phyloP scores from a whole-genome alignment of 2,797 vertebrate genomes.

The Pelobates cultripes region DNA sequence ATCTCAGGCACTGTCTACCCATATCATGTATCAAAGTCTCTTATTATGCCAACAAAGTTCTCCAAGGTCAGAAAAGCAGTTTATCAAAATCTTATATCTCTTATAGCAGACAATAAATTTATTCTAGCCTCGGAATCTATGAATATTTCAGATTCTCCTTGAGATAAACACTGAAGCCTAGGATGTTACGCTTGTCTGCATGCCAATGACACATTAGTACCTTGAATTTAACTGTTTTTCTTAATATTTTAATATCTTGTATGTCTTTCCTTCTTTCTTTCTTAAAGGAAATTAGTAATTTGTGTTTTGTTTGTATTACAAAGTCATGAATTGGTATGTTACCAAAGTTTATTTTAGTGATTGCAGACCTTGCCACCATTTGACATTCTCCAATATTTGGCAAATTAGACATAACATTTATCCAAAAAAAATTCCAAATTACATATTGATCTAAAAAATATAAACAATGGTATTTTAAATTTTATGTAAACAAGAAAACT shows the following conservation, averaged over 20 bases:
- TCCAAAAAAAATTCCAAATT: too few relatives aligned
- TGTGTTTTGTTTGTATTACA: neutral
- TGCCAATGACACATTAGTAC: slow-evolving; percentile 60
- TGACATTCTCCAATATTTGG: neutral
- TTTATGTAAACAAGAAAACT: too few relatives aligned
- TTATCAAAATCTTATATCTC: slow-evolving; percentile 81
- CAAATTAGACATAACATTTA: too few relatives aligned
- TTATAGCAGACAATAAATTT: slow-evolving; percentile 82
- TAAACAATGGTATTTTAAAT: too few relatives aligned
- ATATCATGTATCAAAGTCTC: slow-evolving; percentile 71
- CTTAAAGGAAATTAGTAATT: neutral
- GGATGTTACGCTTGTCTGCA: slow-evolving; percentile 67
- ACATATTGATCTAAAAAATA: too few relatives aligned
- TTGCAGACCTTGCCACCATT: neutral
- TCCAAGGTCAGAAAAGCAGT: slow-evolving; percentile 85
- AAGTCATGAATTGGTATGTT: neutral
- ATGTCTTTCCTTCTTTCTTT: neutral
- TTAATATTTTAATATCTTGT: neutral
- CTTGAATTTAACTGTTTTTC: slow-evolving; percentile 40
- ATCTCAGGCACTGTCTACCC: slow-evolving; percentile 67
- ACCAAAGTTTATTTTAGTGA: neutral
- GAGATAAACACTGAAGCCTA: slow-evolving; percentile 77
- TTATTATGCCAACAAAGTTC: slow-evolving; percentile 77
- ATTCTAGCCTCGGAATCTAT: slow-evolving; percentile 72
- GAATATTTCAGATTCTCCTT: slow-evolving; percentile 83